Evolutionary conservation across 2,113 vertebrate genomes (phyloP).

Genomic region (Chaetodon trifascialis): DNA sequence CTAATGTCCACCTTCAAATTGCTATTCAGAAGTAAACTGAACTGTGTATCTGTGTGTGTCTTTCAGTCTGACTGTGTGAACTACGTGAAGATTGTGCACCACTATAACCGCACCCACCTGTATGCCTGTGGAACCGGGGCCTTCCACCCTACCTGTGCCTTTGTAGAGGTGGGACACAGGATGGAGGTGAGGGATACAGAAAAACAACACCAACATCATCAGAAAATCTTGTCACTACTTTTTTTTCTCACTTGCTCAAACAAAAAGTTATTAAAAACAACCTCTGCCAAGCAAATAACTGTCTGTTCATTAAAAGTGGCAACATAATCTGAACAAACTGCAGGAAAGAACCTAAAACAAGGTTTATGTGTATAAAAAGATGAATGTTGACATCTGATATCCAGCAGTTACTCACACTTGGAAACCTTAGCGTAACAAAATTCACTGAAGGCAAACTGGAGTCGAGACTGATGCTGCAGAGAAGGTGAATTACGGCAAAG

Average conservation of each 20-base stretch:
- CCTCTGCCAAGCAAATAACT: neutral
- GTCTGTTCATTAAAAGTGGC: neutral
- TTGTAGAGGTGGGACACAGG: conserved; percentile 90
- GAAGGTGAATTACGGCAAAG: neutral
- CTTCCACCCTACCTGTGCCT: conserved; percentile 95
- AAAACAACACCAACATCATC: neutral
- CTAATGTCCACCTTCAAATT: neutral
- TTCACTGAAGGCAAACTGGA: neutral
- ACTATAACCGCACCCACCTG: conserved; percentile 94
- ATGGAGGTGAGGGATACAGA: conserved; percentile 86
- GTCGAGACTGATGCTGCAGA: neutral
- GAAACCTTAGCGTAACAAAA: neutral
- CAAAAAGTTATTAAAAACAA: neutral
- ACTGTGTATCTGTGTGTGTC: conserved; percentile 28
- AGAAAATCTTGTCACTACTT: neutral
- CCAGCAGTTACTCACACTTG: neutral
- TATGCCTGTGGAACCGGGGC: conserved; percentile 95
- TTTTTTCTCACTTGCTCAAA: neutral
- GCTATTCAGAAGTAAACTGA: neutral
- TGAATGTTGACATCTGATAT: neutral
- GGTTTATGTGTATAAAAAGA: neutral
- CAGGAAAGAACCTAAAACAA: neutral
- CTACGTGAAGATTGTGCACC: conserved; percentile 94
- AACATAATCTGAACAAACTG: conserved; percentile 6
- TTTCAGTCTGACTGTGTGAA: conserved; percentile 95